These are phyloP conservation scores for Gymnosoma rotundatum DNA, from an alignment of 2,888 invertebrate genomes.

Conservation along the genomic window DNA sequence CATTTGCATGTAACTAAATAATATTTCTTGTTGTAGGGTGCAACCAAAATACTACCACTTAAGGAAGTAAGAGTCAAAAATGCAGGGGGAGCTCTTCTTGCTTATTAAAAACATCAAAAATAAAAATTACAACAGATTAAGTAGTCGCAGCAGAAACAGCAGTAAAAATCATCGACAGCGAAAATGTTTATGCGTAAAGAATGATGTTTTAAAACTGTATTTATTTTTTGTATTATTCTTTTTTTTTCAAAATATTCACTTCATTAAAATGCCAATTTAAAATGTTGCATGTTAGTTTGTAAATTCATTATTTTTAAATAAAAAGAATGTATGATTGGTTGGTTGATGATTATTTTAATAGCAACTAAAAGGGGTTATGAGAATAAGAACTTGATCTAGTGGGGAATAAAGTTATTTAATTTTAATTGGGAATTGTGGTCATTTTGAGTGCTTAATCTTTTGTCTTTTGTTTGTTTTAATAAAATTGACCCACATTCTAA, in stretches of 20 bases:
- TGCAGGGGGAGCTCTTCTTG: conserved; percentile 24
- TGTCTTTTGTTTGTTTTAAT: conserved; percentile 12
- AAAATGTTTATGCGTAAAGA: conserved; percentile 35
- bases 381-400: conserved; percentile 63
- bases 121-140: conserved; percentile 14
- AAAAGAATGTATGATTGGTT: neutral
- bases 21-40: conserved; percentile 11
- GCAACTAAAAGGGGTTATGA: conserved; percentile 57
- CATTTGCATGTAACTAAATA: neutral
- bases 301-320: conserved; percentile 40
- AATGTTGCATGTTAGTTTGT: conserved; percentile 57
- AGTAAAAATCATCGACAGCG: conserved; percentile 26
- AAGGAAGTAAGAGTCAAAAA: conserved; percentile 47
- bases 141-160: conserved; percentile 10
- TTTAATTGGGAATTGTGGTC: neutral
- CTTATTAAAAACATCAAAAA: conserved; percentile 55
- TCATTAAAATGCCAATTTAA: conserved; percentile 64
- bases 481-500: conserved; percentile 45
- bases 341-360: conserved; percentile 34
- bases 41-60: conserved; percentile 31
- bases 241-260: conserved; percentile 46
- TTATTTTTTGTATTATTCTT: too few relatives aligned
- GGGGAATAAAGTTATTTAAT: conserved; percentile 27
- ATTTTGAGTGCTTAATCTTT: neutral
- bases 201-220: neutral